Evolutionary conservation across 2,888 invertebrate species (phyloP), one percentile per base, ranked within the genome.

Genomic region (Pristionchus mayeri): DNA sequence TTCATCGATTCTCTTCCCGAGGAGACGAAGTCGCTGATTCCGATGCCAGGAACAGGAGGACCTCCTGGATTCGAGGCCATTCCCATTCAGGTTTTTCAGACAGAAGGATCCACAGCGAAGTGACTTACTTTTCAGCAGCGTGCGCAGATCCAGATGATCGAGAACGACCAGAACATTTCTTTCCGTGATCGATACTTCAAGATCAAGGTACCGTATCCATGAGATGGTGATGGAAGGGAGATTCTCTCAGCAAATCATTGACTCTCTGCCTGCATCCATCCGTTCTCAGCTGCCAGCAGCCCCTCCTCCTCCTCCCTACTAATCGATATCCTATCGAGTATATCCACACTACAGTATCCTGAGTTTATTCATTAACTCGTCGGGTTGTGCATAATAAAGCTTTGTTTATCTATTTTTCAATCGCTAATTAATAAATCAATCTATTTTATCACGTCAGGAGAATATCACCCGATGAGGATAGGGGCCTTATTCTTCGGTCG

Each of bases 1-100:
- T 79, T 52, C 54, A 54, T 79, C 54, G 79, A 79, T 21, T 52
- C 79, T 52, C 79, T 79, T 30, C 79, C 79, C 16, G 79, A 44
- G 24, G 18, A 52, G 3, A 24, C 52, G 30, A 79, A 79, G 34
- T 4, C 50, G 11, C 34, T 79, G 13, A 79, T 79, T n/a, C 79
- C 79, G 3, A 50, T 52, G 54, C 79, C 79, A 18, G 79, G 79
- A 52, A 54, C 50, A 9, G 79, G 79, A 54, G 79, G 50, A 18
- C 79, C 79, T 3, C 79, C 79, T 18, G 79, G 79, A 50, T 79
- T 79, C 52, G 79, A 79, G n/a, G 79, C 54, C 21, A 79, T 79
- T n/a, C 79, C 79, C 21, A 50, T 79, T 37, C 79, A 79, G 52
- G 79, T 79, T 52, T 79, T 27, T 34, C n/a, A n/a, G 44, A 24